Percentiles rank a stretch among this genome's conserved stretches.
phyloP scores from a whole-genome alignment of 2,113 vertebrate species.

The Clupea harengus region DNA sequence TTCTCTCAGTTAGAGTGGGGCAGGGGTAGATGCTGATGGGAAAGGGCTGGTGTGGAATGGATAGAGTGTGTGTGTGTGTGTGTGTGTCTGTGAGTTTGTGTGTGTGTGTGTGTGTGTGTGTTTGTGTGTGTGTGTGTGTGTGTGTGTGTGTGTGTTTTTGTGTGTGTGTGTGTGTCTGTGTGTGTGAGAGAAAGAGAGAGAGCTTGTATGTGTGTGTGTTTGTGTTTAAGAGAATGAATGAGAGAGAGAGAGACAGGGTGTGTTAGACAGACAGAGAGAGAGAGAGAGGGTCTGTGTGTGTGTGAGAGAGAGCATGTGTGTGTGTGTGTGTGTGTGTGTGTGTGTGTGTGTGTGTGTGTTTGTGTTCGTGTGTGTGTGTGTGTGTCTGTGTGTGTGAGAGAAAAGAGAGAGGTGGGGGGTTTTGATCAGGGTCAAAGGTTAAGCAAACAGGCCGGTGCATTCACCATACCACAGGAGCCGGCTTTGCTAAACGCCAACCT shows the following conservation, averaged over 20 bases:
- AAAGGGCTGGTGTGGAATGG: not conserved
- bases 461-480: not conserved
- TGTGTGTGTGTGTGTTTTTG: too few relatives aligned
- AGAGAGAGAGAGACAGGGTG: not conserved
- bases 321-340: not conserved
- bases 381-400: not conserved
- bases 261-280: not conserved
- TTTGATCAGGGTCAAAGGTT: constrained; percentile 36
- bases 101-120: not conserved
- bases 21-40: not conserved
- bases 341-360: too few relatives aligned
- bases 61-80: not conserved
- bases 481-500: not conserved
- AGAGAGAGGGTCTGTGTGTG: not conserved
- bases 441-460: constrained; percentile 40
- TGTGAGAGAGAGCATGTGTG: not conserved
- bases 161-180: too few relatives aligned
- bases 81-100: not conserved
- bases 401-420: not conserved
- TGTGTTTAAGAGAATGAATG: too few relatives aligned
- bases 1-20: not conserved
- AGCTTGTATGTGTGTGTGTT: not conserved
- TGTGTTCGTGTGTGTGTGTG: too few relatives aligned
- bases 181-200: not conserved
- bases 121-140: too few relatives aligned